Conservation (phyloP, 2,888 invertebrate genomes). For the Cerceris ruficornis region DNA sequence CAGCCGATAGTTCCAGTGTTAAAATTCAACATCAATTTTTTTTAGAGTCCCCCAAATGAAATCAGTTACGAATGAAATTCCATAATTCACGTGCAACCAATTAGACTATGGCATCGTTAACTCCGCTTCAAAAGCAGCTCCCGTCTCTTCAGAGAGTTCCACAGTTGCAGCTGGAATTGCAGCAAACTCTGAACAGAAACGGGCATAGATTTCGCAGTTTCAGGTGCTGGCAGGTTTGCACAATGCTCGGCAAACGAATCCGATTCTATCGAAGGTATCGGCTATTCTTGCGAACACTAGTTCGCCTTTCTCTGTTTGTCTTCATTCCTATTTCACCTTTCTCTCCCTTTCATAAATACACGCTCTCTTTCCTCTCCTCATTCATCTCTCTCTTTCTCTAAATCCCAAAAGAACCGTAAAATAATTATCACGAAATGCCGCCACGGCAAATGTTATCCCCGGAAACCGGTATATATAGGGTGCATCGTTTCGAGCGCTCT, state of each 20-base stretch:
- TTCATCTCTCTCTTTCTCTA: neutral
- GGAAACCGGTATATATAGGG: neutral
- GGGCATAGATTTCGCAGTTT: conserved; percentile 25
- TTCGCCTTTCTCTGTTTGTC: neutral
- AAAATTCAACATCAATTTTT: too few species aligned
- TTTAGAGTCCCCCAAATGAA: too few species aligned
- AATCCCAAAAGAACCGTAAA: conserved; percentile 1
- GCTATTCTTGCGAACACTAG: neutral
- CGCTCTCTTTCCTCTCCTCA: neutral
- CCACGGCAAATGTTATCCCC: neutral
- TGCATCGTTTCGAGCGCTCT: neutral
- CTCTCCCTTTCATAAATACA: neutral
- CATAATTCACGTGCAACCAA: conserved; percentile 52
- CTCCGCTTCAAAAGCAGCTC: conserved; percentile 47
- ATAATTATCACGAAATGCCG: conserved; percentile 22
- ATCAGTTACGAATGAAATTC: conserved; percentile 11
- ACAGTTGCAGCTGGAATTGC: conserved; percentile 21
- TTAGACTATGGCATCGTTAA: conserved; percentile 48
- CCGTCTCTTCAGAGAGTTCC: conserved; percentile 42
- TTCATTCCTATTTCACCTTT: neutral
- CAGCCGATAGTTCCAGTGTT: too few species aligned
- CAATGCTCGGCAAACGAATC: conserved; percentile 51
- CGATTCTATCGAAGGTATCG: conserved; percentile 25
- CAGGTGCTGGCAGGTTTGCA: conserved; percentile 27
- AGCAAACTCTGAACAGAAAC: conserved; percentile 32